Evolutionary conservation across 1,140 invertebrate species (phyloP).

Genomic region (Apis mellifera): Amel_HAv3.1 CM009934.2:8852001-8852500

Average conservation of each 20-base stretch:
- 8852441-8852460: no score
- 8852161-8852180: neutral
- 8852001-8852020: no score
- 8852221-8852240: neutral
- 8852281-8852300: no score
- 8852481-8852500: neutral
- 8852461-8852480: neutral
- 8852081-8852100: neutral
- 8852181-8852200: neutral
- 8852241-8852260: neutral
- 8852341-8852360: no score
- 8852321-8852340: neutral
- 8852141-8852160: neutral
- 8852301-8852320: neutral
- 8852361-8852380: no score
- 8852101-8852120: neutral
- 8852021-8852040: neutral
- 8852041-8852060: neutral
- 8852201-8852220: no score
- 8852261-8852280: neutral
- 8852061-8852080: neutral
- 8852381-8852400: neutral
- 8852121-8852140: neutral
- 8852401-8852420: no score
- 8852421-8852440: no score